These are phyloP conservation scores for Pavo muticus DNA, from an alignment of 2,113 vertebrate species.

Conservation along the genomic window DNA sequence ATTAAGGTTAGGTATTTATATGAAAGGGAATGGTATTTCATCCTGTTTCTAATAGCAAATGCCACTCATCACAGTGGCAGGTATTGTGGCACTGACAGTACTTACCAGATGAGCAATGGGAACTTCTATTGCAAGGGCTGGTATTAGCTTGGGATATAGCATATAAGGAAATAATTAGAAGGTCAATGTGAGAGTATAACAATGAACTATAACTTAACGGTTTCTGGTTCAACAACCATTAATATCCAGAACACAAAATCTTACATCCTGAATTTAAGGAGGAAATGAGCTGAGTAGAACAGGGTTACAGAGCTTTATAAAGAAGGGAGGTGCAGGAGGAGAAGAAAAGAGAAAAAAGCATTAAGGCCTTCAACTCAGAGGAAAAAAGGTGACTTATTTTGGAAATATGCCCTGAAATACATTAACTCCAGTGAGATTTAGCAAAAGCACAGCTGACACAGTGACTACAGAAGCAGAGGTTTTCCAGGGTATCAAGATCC, in stretches of 20 bases:
- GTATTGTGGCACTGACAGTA: background rate
- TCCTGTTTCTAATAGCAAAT: background rate
- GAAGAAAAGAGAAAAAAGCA: background rate
- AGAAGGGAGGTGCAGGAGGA: background rate
- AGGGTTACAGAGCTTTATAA: background rate
- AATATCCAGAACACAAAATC: background rate
- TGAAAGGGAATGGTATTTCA: background rate
- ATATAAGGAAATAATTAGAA: background rate
- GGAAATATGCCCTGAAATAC: background rate
- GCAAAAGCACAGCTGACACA: background rate
- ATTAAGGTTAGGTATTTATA: background rate
- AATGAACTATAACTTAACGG: background rate
- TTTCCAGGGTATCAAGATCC: background rate
- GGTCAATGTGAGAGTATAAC: background rate
- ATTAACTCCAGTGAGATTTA: background rate
- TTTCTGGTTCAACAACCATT: background rate
- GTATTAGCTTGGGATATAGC: background rate
- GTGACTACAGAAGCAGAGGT: background rate
- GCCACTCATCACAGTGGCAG: background rate
- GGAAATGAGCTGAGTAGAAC: background rate
- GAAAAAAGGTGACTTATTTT: background rate
- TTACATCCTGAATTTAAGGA: background rate
- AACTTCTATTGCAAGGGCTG: background rate
- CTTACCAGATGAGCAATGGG: background rate
- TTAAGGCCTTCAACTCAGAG: background rate